phyloP scores from a whole-genome alignment of 2,888 invertebrate species.

The Phyllotreta cruciferae region DNA sequence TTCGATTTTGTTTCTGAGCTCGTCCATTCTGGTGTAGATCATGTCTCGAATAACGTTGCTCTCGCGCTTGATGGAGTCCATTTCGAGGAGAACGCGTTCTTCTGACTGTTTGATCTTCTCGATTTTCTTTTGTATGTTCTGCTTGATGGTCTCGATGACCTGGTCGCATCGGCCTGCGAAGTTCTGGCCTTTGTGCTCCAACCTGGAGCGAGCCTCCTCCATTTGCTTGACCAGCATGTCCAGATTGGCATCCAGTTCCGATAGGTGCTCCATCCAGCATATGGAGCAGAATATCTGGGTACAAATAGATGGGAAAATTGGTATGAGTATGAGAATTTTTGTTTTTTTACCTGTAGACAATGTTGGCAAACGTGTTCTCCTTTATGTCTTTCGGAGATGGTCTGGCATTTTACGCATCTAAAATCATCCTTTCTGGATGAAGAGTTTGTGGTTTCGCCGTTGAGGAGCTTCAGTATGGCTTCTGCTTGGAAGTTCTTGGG shows the following conservation, averaged over 20 bases:
- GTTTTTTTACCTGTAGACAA: constrained; percentile 66
- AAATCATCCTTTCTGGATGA: constrained; percentile 37
- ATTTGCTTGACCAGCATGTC: constrained; percentile 65
- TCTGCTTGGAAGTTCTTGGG: constrained; percentile 75
- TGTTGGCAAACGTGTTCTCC: constrained; percentile 63
- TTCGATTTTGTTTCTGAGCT: constrained; percentile 60
- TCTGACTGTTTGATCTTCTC: constrained; percentile 60
- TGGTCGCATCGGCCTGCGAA: constrained; percentile 66
- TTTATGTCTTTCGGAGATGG: constrained; percentile 46
- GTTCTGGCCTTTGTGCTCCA: constrained; percentile 66
- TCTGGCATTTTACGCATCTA: constrained; percentile 58
- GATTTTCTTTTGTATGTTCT: constrained; percentile 64
- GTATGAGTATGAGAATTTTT: background rate
- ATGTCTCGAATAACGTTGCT: constrained; percentile 62
- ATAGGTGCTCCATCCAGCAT: constrained; percentile 68
- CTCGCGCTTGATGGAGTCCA: constrained; percentile 59
- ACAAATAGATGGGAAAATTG: too few relatives aligned
- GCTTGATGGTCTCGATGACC: constrained; percentile 63
- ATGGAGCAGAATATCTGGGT: constrained; percentile 69
- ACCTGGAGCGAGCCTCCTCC: constrained; percentile 62
- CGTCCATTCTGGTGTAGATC: constrained; percentile 61
- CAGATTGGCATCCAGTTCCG: constrained; percentile 67
- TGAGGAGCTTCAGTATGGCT: constrained; percentile 65
- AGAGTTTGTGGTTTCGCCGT: constrained; percentile 47
- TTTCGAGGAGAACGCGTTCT: constrained; percentile 59